Base-by-base conservation (phyloP, 2,797 vertebrate species). In the Spatula versicolor region DNA sequence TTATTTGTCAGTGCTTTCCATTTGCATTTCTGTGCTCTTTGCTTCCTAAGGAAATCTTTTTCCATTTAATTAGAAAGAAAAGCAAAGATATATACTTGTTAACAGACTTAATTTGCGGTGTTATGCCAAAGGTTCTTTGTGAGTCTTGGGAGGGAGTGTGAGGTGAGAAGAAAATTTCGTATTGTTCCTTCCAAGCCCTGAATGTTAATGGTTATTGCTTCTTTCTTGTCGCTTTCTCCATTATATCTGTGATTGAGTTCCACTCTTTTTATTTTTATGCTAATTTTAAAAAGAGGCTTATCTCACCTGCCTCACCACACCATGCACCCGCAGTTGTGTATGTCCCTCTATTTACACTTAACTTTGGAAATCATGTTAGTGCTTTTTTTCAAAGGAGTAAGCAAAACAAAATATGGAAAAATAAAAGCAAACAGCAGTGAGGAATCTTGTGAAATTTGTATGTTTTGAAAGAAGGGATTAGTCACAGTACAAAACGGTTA, bases 21-120 rank as follows among this genome's bases (percentile, higher is more conserved):
- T 96, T 96, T 96, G 89, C 95, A 94, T 97, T 92, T 94, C 55
- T 77, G 55, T 93, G 92, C 81, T 87, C 92, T 95, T 77, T 92
- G 87, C 76, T 95, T 96, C 85, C 85, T 9, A 3, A 90, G 83
- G 90, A 95, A 87, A 89, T 88, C 71, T 95, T 92, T 85, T 79
- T 73, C 88, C 54, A 43, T 90, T 94, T 95, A 96, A 96, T 91
- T 93, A 88, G 82, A 37, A 87, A 88, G 83, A 82, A 82, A 67
- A 92, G 69, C 78, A 74, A 83, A 92, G 88, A 78, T 93, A 45
- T 30, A 30, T 64, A 72, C 79, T 96, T 93, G 78, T 84, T 95
- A 96, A 80, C 80, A 64, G 88, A 84, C 79, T 90, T 90, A 80
- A 95, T 96, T 95, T 95, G 78, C 58, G 54, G 31, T 8, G 13